Evolutionary conservation across 2,113 vertebrate species (phyloP), one percentile per base, ranked within the genome.

Genomic region (Cyprinodon variegatus): DNA sequence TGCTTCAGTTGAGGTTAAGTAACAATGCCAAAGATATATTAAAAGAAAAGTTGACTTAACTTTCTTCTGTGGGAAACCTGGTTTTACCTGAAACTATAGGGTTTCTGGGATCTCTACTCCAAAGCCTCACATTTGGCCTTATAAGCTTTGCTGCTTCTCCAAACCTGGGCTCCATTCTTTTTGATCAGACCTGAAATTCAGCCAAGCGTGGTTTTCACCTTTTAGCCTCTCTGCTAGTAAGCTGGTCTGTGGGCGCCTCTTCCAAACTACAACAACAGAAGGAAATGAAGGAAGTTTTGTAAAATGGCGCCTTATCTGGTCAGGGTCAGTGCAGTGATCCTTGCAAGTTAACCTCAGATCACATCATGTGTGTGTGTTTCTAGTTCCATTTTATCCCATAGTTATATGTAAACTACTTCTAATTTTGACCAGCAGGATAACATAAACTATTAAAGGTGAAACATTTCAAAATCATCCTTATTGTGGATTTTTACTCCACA

Each of bases 261-360:
- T 85, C 82, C 76, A 85, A 83, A 79, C 84, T 89, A 86, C 86
- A 93, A 91, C 90, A 93, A 92, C 90, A 89, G 85, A 90, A 93
- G 92, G 90, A 94, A 95, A 95, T 94, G 77, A 93, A 91, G 92
- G 90, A 91, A 88, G 89, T 91, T 92, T 93, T 73, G 85, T 90
- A 86, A 74, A 83, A 91, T 87, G 79, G 89, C 91, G 93, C 90
- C 91, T 93, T 91, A 89, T 92, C 91, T 91, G 87, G 78, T 87
- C 86, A 40, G 85, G 91, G 90, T 91, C 88, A 90, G 83, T 83
- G 85, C 86, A 88, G 83, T 91, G 89, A 93, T 93, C 90, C 92
- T 72, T 62, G 68, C 84, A 93, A 93, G 92, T 93, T 92, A 91
- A 83, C 90, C 88, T 85, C 78, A 68, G 85, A 88, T 81, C 87